Conservation (phyloP, 2,888 invertebrate genomes). For the Hoplodrina ambigua region DNA sequence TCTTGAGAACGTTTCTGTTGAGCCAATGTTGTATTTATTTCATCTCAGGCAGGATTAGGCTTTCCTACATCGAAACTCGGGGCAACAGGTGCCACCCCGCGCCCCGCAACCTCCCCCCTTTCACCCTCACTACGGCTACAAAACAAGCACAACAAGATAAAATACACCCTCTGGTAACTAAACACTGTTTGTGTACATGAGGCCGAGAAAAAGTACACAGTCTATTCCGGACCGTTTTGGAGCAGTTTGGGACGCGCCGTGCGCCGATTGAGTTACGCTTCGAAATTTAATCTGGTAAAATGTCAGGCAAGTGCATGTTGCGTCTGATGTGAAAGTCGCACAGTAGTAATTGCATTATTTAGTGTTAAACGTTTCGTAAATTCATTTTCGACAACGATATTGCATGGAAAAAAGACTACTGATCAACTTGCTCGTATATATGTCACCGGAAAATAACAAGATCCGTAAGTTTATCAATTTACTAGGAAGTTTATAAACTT, state of each 20-base stretch:
- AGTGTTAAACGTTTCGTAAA: not conserved
- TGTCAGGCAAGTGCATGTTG: slow-evolving; percentile 17
- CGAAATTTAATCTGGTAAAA: slow-evolving; percentile 49
- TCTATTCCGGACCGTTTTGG: slow-evolving; percentile 41
- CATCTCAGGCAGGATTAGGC: slow-evolving; percentile 85
- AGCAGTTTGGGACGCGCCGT: slow-evolving; percentile 16
- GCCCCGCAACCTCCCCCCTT: slow-evolving; percentile 51
- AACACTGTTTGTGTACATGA: slow-evolving; percentile 80
- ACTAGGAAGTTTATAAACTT: too few relatives aligned
- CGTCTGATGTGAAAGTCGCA: not conserved
- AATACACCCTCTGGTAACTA: slow-evolving; percentile 74
- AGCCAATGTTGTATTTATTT: slow-evolving; percentile 86
- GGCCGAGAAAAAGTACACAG: slow-evolving; percentile 76
- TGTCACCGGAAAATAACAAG: too few relatives aligned
- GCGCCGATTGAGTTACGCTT: slow-evolving; percentile 41
- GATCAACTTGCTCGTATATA: too few relatives aligned
- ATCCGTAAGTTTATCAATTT: too few relatives aligned
- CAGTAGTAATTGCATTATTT: not conserved
- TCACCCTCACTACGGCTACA: slow-evolving; percentile 64
- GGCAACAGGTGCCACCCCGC: slow-evolving; percentile 84
- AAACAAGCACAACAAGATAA: slow-evolving; percentile 82
- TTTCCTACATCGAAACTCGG: slow-evolving; percentile 76
- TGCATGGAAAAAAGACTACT: too few relatives aligned
- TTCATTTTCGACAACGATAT: not conserved
- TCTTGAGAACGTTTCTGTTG: slow-evolving; percentile 68